Evolutionary conservation across 23 tunicate genomes (phyloP).

Genomic region (Phallusia fumigata): DNA sequence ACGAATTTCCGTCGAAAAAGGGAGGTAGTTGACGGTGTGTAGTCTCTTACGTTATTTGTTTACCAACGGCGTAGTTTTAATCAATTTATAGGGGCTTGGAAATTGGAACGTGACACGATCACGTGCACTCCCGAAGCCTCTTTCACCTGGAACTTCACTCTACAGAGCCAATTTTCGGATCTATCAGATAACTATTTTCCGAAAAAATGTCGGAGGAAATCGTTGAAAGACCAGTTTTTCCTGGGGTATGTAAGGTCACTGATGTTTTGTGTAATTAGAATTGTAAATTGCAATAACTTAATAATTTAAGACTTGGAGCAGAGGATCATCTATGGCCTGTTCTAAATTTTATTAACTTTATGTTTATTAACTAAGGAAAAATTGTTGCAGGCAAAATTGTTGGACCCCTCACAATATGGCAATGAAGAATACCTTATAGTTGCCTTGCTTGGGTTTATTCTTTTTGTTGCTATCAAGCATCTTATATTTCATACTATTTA

Average conservation of each 20-base stretch:
- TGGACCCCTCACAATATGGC: slow-evolving; percentile 60
- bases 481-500: slow-evolving; percentile 66
- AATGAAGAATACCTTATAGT: slow-evolving; percentile 67
- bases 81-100: too few relatives aligned
- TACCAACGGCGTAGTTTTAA: background rate
- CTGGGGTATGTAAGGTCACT: slow-evolving; percentile 6
- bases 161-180: too few relatives aligned
- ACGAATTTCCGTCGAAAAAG: too few relatives aligned
- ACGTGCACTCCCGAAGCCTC: background rate
- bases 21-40: too few relatives aligned
- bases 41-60: background rate
- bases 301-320: too few relatives aligned
- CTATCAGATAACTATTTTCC: too few relatives aligned
- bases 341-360: background rate
- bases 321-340: too few relatives aligned
- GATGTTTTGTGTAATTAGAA: background rate
- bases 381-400: slow-evolving; percentile 42
- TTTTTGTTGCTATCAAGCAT: slow-evolving; percentile 70
- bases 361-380: too few relatives aligned
- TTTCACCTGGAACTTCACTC: too few relatives aligned
- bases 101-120: background rate
- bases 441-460: slow-evolving; percentile 47
- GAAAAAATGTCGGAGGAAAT: background rate
- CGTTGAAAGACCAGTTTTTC: background rate
- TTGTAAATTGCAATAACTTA: too few relatives aligned